Evolutionary conservation across 2,113 vertebrate genomes (phyloP).

Genomic region (Seriola quinqueradiata): DNA sequence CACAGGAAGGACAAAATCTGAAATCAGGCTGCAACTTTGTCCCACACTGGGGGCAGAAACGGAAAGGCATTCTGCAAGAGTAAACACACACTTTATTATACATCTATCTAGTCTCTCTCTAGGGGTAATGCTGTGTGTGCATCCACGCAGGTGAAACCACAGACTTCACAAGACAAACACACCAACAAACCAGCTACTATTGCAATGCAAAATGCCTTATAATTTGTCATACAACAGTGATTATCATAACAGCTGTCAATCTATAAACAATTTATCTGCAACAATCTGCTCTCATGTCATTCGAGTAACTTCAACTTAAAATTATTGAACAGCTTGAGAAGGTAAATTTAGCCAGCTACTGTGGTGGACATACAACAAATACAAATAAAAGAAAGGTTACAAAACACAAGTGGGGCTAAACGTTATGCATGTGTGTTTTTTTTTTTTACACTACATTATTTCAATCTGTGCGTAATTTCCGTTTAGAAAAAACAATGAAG

Average conservation of each 20-base stretch:
- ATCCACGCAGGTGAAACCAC: neutral
- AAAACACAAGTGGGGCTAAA: no score
- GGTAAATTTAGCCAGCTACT: no score
- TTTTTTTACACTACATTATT: no score
- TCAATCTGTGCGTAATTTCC: neutral
- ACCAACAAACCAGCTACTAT: neutral
- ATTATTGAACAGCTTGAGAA: neutral
- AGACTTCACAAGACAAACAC: neutral
- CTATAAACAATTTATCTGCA: no score
- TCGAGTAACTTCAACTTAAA: neutral
- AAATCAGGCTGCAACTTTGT: constrained; percentile 83
- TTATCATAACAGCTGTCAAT: neutral
- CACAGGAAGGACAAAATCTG: constrained; percentile 91
- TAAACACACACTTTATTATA: neutral
- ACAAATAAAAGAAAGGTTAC: no score
- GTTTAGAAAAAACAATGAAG: neutral
- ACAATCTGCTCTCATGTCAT: neutral
- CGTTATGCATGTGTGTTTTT: no score
- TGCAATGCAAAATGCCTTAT: neutral
- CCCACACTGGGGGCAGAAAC: constrained; percentile 91
- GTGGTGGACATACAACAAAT: no score
- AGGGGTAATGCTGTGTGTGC: neutral
- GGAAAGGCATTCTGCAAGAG: constrained; percentile 80
- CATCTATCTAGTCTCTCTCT: neutral
- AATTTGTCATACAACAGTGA: neutral